Base-by-base conservation (phyloP, 2,113 vertebrate species). In the Urocolius indicus region DNA sequence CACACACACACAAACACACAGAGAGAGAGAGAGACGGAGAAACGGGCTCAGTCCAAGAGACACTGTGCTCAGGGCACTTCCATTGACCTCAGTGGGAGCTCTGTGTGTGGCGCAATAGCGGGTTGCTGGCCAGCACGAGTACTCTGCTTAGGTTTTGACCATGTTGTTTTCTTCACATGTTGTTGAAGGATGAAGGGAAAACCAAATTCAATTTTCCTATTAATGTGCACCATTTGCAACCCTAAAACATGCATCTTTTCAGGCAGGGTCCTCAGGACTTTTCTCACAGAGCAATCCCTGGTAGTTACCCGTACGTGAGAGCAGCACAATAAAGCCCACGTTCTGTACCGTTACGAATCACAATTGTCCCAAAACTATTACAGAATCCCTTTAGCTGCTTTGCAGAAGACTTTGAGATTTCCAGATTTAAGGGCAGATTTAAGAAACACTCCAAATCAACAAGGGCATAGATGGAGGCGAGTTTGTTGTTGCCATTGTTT, bases 151-250 rank as follows among this genome's bases (percentile, higher is more conserved):
- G 79, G 72, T 95, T 96, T 19, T 81, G 59, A 84, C 43, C 79
- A 72, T 59, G 76, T 84, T 95, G 73, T 78, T 96, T 93, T 87
- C 84, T 81, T 95, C 73, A 54, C 49, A n/a, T 88, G 71, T 91
- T 90, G 59, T 48, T 92, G 72, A 65, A 86, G 85, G 83, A 81
- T 72, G 92, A 81, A 91, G 69, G 89, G 87, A 61, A 87, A 95
- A 95, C 87, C 89, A 95, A 95, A 93, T 78, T 87, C 36, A 76
- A 73, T 91, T 95, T 94, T 91, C 89, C 84, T 94, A 94, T 94
- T 90, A 94, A 78, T 84, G 77, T 8, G 23, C 57, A 54, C 49
- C 41, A 90, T 82, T 96, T 75, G 83, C 80, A 82, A 78, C 32
- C 62, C 80, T 78, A 75, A 93, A 94, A 75, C 85, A 84, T 75